Evolutionary conservation across 2,888 invertebrate species (phyloP).

Genomic region (Cryptocephalus primarius): DNA sequence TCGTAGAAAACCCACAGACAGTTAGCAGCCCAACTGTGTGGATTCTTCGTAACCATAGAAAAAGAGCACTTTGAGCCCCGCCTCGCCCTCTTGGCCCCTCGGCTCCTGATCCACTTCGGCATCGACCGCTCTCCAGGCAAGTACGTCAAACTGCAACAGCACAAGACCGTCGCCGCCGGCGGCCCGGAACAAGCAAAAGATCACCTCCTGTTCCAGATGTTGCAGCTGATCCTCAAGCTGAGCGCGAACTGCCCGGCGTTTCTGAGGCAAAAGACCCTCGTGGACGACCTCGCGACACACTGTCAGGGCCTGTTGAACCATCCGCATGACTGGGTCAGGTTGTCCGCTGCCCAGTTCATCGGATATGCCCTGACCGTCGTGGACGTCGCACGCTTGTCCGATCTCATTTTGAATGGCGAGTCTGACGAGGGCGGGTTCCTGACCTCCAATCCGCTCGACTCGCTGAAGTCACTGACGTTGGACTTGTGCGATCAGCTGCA

Average conservation of each 20-base stretch:
- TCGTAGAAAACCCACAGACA: slow-evolving; percentile 58
- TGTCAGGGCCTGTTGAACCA: slow-evolving; percentile 64
- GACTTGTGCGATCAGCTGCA: slow-evolving; percentile 68
- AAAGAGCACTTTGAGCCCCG: slow-evolving; percentile 56
- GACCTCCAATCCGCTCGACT: slow-evolving; percentile 48
- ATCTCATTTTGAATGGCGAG: slow-evolving; percentile 32
- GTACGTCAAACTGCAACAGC: slow-evolving; percentile 44
- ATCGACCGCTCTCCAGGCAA: slow-evolving; percentile 39
- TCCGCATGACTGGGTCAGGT: slow-evolving; percentile 79
- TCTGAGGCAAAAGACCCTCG: slow-evolving; percentile 42
- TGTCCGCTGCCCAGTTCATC: slow-evolving; percentile 65
- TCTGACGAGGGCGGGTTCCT: slow-evolving; percentile 34
- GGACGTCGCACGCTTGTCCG: slow-evolving; percentile 49
- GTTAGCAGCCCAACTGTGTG: slow-evolving; percentile 67
- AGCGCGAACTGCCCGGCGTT: slow-evolving; percentile 50
- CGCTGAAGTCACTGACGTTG: slow-evolving; percentile 55
- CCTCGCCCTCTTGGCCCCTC: slow-evolving; percentile 49
- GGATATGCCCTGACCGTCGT: slow-evolving; percentile 57
- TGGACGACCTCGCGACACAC: slow-evolving; percentile 52
- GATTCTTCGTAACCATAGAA: slow-evolving; percentile 71
- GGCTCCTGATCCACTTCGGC: slow-evolving; percentile 36
- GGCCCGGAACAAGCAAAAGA: slow-evolving; percentile 54
- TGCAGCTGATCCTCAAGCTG: slow-evolving; percentile 60
- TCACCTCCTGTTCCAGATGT: slow-evolving; percentile 63
- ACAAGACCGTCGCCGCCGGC: slow-evolving; percentile 31